Base-by-base conservation (phyloP, 2,888 invertebrate genomes). In the Melikaiella ostensackeni region DNA sequence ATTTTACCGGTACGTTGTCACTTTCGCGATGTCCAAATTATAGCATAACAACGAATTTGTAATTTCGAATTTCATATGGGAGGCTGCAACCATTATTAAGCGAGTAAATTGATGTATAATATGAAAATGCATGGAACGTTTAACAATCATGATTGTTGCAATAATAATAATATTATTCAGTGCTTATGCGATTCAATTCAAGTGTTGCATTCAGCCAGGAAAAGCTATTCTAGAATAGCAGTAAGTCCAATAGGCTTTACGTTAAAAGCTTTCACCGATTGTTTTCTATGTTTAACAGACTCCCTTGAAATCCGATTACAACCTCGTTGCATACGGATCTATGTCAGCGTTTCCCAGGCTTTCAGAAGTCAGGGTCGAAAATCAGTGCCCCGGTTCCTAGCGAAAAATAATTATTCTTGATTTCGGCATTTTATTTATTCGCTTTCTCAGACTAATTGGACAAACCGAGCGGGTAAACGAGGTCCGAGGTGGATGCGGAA, bases 1-100 rank as follows among this genome's bases (percentile, higher is more conserved):
- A 70, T 70, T 70, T 70, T 70, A 70, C 70, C 50, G 70, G 30
- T 21, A 70, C 70, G 50, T 50, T 70, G 70, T 50, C 70, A 50
- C 33, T 70, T 70, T 70, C n/a, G 46, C 30, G 24, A 50, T n/a
- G 33, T n/a, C n/a, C 9, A 70, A 55, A 50, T 70, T 50, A n/a
- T 30, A 13, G 50, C 50, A 70, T 7, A 63, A 46, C 50, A n/a
- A 70, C 70, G 70, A 50, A 70, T 70, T 50, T 70, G 70, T 70
- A 70, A 55, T 70, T 55, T 70, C 30, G 70, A 50, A 70, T 70
- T 70, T 50, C 33, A 70, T 46, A 27, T 55, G 50, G 30, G 33
- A 70, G 70, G n/a, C 46, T 63, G n/a, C n/a, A 63, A n/a, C n/a
- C 6, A 6, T 21, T 13, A 35, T n/a, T 35, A 1, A 21, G 21